These are phyloP conservation scores for Parapristionchus giblindavisi DNA, from an alignment of 2,888 invertebrate species.

Conservation along the genomic window DNA sequence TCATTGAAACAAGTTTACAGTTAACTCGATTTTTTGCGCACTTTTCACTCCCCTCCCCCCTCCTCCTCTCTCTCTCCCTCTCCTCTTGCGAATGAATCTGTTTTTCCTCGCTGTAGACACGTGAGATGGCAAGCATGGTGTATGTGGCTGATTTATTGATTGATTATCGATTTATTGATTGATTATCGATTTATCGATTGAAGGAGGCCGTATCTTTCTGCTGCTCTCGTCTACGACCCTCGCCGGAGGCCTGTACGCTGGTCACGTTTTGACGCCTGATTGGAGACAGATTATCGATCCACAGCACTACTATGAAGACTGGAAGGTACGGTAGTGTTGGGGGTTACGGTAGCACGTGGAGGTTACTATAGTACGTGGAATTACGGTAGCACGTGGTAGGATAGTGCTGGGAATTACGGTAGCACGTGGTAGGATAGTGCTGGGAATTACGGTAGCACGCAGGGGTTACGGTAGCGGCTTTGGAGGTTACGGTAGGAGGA, in stretches of 20 bases:
- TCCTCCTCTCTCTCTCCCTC: conserved; percentile 1
- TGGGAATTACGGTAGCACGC: not conserved
- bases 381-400: not conserved
- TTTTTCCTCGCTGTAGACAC: too few species aligned
- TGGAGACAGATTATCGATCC: conserved; percentile 60
- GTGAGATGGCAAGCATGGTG: too few species aligned
- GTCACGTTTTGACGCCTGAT: conserved; percentile 60
- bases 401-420: not conserved
- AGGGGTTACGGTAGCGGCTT: not conserved
- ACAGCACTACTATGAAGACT: conserved; percentile 67
- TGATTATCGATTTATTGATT: too few species aligned
- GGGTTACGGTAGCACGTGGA: not conserved
- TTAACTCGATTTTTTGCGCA: too few species aligned
- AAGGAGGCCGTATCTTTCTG: conserved; percentile 56
- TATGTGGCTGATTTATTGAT: too few species aligned
- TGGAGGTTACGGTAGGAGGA: not conserved
- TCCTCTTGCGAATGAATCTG: not conserved
- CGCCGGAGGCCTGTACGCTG: conserved; percentile 53
- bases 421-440: not conserved
- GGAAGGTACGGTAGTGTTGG: conserved; percentile 55
- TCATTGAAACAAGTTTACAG: too few species aligned
- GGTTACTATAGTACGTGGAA: too few species aligned
- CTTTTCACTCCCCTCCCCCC: conserved; percentile 9
- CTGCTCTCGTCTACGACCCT: conserved; percentile 47
- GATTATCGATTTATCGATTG: not conserved